phyloP scores from a whole-genome alignment of 2,113 vertebrate species.

The Corythoichthys intestinalis region DNA sequence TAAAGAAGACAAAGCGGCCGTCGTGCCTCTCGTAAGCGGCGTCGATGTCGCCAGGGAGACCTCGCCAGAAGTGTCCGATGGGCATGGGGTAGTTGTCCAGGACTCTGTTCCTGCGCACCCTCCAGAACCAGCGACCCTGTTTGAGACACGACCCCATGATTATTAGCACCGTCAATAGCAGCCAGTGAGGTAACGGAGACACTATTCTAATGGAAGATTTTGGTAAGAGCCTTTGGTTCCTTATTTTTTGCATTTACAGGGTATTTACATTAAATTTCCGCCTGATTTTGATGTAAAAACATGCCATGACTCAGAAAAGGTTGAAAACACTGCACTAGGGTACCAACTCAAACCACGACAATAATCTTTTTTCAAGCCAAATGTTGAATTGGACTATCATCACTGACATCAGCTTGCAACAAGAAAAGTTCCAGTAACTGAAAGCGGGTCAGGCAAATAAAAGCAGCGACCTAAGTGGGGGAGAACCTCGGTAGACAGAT shows the following conservation, averaged over 20 bases:
- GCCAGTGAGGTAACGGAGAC: too few species aligned
- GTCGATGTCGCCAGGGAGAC: constrained; percentile 88
- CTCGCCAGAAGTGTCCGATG: constrained; percentile 94
- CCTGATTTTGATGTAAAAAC: not conserved
- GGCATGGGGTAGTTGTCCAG: constrained; percentile 98
- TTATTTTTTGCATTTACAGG: too few species aligned
- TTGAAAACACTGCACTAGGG: too few species aligned
- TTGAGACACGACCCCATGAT: not conserved
- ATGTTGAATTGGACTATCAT: not conserved
- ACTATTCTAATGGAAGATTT: too few species aligned
- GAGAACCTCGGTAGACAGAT: constrained; percentile 13
- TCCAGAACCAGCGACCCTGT: constrained; percentile 96
- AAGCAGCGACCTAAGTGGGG: not conserved
- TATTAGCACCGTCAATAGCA: too few species aligned
- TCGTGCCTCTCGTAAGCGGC: constrained; percentile 93
- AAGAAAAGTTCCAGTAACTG: not conserved
- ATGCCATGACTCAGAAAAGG: too few species aligned
- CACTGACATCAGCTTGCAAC: not conserved
- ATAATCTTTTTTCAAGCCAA: not conserved
- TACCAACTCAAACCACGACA: too few species aligned
- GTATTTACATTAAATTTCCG: too few species aligned
- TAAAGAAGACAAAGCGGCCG: constrained; percentile 92
- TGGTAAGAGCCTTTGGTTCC: too few species aligned
- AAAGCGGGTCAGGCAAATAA: not conserved
- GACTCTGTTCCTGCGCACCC: constrained; percentile 90